Evolutionary conservation across 2,113 vertebrate genomes (phyloP).

Genomic region (Pedetes capensis): DNA sequence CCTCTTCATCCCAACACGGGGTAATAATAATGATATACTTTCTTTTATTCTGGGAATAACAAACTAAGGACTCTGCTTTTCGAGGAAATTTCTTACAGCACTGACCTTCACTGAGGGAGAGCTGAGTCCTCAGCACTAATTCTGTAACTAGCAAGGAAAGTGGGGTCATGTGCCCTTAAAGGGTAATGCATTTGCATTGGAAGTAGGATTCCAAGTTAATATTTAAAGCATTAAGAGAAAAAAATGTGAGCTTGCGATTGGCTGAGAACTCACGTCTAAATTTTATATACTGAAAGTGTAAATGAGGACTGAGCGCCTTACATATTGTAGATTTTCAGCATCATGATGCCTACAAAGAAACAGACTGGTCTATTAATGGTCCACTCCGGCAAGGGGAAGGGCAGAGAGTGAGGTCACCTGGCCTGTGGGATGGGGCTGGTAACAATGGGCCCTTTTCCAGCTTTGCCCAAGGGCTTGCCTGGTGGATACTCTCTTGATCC

Average conservation of each 20-base stretch:
- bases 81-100: not conserved
- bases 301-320: accelerated
- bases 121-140: not conserved
- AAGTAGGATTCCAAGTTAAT: not conserved
- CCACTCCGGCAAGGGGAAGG: not conserved
- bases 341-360: accelerated
- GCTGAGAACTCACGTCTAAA: not conserved
- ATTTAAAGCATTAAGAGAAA: not conserved
- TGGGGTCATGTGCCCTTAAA: not conserved
- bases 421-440: no score
- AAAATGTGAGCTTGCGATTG: not conserved
- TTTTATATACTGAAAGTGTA: not conserved
- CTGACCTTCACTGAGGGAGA: not conserved
- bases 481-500: not conserved
- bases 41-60: not conserved
- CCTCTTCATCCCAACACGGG: not conserved
- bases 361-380: not conserved
- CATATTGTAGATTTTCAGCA: not conserved
- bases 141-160: not conserved
- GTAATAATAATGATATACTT: not conserved
- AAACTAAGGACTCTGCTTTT: not conserved
- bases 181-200: not conserved
- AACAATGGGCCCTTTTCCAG: not conserved
- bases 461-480: not conserved
- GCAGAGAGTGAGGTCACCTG: not conserved